Conservation (phyloP, 2,113 vertebrate species). For the Tyrannus savana region DNA sequence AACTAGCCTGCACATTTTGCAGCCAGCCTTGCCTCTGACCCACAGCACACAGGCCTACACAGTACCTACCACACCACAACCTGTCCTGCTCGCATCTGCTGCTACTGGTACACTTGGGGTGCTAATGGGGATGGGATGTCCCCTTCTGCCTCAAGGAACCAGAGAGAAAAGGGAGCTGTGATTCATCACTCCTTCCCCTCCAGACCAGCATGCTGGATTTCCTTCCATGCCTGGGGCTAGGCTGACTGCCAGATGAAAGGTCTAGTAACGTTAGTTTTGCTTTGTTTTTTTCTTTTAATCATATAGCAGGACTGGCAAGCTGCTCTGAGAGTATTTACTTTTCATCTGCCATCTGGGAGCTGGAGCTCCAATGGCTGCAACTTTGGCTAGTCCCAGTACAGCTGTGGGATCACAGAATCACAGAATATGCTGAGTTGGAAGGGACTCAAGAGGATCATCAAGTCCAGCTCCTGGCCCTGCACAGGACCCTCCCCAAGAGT, state of each 20-base stretch:
- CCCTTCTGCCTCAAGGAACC: not conserved
- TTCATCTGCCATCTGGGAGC: not conserved
- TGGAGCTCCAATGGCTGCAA: not conserved
- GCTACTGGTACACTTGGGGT: not conserved
- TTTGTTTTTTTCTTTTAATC: constrained; percentile 44
- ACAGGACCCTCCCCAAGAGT: not conserved
- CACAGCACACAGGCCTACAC: not conserved
- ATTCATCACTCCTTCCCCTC: not conserved
- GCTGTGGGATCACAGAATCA: not conserved
- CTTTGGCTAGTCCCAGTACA: not conserved
- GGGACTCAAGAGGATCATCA: not conserved
- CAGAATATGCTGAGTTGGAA: not conserved
- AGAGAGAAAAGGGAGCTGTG: not conserved
- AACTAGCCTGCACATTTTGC: not conserved
- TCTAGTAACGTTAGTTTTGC: not conserved
- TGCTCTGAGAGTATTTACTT: constrained; percentile 18
- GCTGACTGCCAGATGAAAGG: constrained; percentile 20
- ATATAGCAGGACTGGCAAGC: constrained; percentile 33
- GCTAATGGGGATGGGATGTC: not conserved
- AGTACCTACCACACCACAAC: not conserved
- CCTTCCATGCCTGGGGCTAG: constrained; percentile 16
- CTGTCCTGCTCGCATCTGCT: not conserved
- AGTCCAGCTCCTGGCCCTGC: not conserved
- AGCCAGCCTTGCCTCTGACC: not conserved
- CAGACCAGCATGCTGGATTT: constrained; percentile 12